Base-by-base conservation (phyloP, 2,888 invertebrate genomes). In the Villa cingulata region DNA sequence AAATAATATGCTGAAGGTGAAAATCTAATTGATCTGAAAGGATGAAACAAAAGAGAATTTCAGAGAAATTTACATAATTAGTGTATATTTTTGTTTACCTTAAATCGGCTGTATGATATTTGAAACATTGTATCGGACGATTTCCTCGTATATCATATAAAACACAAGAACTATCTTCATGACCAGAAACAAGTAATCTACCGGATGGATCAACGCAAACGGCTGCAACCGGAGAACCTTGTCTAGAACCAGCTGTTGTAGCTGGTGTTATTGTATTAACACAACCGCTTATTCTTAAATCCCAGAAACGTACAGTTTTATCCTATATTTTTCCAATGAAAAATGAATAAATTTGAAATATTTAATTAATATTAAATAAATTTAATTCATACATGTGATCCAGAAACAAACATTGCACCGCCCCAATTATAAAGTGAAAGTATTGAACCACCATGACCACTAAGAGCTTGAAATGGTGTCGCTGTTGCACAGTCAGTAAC, bases 321-420 rank as follows among this genome's bases (percentile, higher is more conserved):
- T 96, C 96, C 66, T 54, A n/a, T n/a, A n/a, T 17, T 19, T 23
- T 23, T 6, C 4, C 23, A 32, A 32, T 1, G 6, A 32, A 32
- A 32, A 32, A 32, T 12, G 12, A 23, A 23, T 7, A 23, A 23
- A 23, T n/a, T 16, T 5, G 3, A 12, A 4, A 27, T n/a, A 45
- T 23, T 29, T 18, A 4, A 40, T 19, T 41, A 5, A 5, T 14
- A 14, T 39, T 6, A 36, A n/a, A 15, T 10, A 19, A 39, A 27
- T 41, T 4, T 20, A 27, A 15, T n/a, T 46, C 42, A 38, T 48
- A 54, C 54, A 29, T 92, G 90, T 15, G 90, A 88, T 20, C 94
- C 94, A 56, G 90, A 91, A n/a, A 89, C 91, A 70, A 95, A 95
- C 86, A 90, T 86, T 45, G 90, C 90, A 37, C 91, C 90, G 40